Conservation (phyloP, 2,113 vertebrate species). For the Halichoerus grypus region DNA sequence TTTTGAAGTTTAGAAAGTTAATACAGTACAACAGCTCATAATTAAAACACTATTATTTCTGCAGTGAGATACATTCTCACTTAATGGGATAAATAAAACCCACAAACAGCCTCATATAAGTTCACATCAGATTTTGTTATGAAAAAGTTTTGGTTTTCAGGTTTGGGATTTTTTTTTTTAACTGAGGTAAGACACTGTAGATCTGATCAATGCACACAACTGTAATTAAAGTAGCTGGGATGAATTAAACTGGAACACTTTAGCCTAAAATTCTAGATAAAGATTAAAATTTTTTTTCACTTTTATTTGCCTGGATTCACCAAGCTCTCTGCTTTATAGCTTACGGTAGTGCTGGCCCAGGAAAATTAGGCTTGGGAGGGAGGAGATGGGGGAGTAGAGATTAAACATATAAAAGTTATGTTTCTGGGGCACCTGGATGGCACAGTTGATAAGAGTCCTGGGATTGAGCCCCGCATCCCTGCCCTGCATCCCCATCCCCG, state of each 20-base stretch:
- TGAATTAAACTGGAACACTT: neutral
- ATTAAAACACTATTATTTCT: conserved; percentile 27
- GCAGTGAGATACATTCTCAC: neutral
- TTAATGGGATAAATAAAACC: conserved; percentile 29
- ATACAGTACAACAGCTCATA: neutral
- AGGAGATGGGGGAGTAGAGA: neutral
- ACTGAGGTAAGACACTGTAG: neutral
- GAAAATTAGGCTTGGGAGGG: neutral
- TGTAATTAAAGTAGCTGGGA: conserved; percentile 44
- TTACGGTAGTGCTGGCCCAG: neutral
- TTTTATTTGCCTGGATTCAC: conserved; percentile 4
- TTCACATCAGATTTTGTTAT: conserved; percentile 32
- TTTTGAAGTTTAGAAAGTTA: conserved; percentile 31
- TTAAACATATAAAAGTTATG: neutral
- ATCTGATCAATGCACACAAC: neutral
- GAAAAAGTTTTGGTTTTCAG: neutral
- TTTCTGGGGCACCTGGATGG: neutral
- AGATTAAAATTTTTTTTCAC: neutral
- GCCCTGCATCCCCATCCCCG: neutral
- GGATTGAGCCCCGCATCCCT: neutral
- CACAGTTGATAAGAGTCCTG: neutral
- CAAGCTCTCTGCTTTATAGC: neutral
- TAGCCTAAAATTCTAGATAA: conserved; percentile 31
- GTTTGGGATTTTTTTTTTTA: neutral
- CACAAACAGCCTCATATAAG: neutral